Percentiles rank a stretch among this genome's conserved stretches.
phyloP scores from a whole-genome alignment of 1,140 invertebrate species.

The Holotrichia oblita region DNA sequence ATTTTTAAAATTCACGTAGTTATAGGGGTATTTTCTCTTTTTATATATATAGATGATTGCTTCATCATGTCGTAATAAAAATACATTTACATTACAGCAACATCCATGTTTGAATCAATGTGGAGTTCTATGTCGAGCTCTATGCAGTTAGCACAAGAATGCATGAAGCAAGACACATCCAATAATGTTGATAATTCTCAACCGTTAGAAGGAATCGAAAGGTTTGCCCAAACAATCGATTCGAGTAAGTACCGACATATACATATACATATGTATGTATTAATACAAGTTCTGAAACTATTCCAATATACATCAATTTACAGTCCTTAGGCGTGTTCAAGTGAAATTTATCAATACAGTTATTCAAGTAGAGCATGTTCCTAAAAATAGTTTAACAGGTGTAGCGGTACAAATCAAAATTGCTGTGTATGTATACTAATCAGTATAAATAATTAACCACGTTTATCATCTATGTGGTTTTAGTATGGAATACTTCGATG shows the following conservation, averaged over 20 bases:
- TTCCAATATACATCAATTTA: too few species aligned
- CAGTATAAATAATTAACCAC: too few species aligned
- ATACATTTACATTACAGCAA: slow-evolving; percentile 61
- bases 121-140: slow-evolving; percentile 93
- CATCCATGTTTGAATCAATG: slow-evolving; percentile 93
- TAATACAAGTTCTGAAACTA: too few species aligned
- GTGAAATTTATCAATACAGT: slow-evolving; percentile 85
- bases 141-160: slow-evolving; percentile 93
- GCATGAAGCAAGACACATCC: slow-evolving; percentile 75
- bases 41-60: too few species aligned
- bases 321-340: slow-evolving; percentile 86
- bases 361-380: slow-evolving; percentile 86
- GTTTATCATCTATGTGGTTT: slow-evolving; percentile 49
- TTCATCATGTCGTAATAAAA: too few species aligned
- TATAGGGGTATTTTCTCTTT: too few species aligned
- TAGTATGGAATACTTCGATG: slow-evolving; percentile 88
- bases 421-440: slow-evolving; percentile 69
- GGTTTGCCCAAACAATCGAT: slow-evolving; percentile 93
- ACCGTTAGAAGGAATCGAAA: slow-evolving; percentile 86
- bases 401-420: slow-evolving; percentile 85
- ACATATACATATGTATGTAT: not conserved
- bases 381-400: slow-evolving; percentile 76
- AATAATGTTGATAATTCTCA: slow-evolving; percentile 66
- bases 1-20: too few species aligned
- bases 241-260: slow-evolving; percentile 71